A percentile compares a stretch with the other conserved stretches of the same genome.
Conservation (phyloP, 2,888 invertebrate species). For the Hetaerina titia region DNA sequence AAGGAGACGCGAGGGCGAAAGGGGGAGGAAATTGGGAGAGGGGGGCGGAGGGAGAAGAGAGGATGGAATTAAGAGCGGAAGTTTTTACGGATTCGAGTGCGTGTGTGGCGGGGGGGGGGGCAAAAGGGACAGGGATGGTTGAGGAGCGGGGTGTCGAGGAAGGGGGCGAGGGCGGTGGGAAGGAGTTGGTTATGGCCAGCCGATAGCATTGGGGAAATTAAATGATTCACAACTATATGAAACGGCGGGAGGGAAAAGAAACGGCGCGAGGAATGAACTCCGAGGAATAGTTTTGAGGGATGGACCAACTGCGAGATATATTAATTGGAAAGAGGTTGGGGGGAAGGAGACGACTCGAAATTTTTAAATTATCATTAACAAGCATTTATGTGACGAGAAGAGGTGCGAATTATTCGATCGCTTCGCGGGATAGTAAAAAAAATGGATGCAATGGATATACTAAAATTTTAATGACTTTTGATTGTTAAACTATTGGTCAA, state of each 20-base stretch:
- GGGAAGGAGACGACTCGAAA: not conserved
- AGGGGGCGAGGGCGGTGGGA: not conserved
- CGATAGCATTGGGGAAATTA: not conserved
- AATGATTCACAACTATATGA: not conserved
- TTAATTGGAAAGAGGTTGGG: not conserved
- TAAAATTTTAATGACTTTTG: not conserved
- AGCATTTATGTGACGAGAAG: not conserved
- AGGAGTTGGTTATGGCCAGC: not conserved
- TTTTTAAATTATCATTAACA: not conserved
- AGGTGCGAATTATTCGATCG: not conserved
- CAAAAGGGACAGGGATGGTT: not conserved
- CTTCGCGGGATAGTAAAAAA: not conserved
- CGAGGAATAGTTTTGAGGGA: not conserved
- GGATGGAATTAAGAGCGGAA: conserved; percentile 11
- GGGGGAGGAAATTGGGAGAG: not conserved
- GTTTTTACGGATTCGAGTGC: not conserved
- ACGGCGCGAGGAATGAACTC: not conserved
- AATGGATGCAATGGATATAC: no score
- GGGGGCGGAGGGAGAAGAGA: not conserved
- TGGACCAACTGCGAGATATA: not conserved
- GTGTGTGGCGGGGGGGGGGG: not conserved
- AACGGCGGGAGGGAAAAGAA: not conserved
- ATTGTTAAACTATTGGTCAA: not conserved
- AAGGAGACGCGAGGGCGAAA: not conserved
- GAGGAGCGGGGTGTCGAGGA: not conserved